Evolutionary conservation across 2,113 vertebrate species (phyloP).

Genomic region (Sakesphorus luctuosus): DNA sequence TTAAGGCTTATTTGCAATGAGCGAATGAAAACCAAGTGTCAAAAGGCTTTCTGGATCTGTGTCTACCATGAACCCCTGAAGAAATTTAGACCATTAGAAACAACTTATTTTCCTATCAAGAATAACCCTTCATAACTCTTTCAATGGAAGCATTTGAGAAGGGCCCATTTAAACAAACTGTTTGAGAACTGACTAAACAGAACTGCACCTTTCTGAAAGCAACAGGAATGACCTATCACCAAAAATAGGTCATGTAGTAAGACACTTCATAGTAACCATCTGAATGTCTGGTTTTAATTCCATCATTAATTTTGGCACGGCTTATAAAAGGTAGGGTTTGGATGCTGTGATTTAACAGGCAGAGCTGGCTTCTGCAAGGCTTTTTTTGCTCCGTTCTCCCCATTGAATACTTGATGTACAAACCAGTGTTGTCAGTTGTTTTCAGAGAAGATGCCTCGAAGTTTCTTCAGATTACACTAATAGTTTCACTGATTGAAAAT

Average conservation of each 20-base stretch:
- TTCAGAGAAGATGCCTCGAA: neutral
- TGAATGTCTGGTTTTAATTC: neutral
- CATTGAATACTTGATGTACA: neutral
- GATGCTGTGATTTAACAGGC: neutral
- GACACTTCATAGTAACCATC: neutral
- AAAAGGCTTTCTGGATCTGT: neutral
- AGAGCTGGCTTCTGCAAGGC: neutral
- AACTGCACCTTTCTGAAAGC: neutral
- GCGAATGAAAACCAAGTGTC: neutral
- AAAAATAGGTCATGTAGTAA: neutral
- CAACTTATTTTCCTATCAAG: neutral
- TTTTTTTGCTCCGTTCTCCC: neutral
- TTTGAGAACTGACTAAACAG: neutral
- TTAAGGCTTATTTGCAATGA: neutral
- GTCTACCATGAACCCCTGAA: neutral
- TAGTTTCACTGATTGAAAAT: conserved; percentile 65
- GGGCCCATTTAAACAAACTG: neutral
- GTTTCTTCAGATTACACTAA: conserved; percentile 32
- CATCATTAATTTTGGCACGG: neutral
- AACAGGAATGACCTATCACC: neutral
- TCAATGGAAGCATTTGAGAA: neutral
- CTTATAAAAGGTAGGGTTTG: neutral
- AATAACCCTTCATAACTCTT: neutral
- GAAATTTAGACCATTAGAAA: neutral
- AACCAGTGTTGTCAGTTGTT: conserved; percentile 5